Evolutionary conservation across 2,888 invertebrate species (phyloP).

Genomic region (Patella depressa): DNA sequence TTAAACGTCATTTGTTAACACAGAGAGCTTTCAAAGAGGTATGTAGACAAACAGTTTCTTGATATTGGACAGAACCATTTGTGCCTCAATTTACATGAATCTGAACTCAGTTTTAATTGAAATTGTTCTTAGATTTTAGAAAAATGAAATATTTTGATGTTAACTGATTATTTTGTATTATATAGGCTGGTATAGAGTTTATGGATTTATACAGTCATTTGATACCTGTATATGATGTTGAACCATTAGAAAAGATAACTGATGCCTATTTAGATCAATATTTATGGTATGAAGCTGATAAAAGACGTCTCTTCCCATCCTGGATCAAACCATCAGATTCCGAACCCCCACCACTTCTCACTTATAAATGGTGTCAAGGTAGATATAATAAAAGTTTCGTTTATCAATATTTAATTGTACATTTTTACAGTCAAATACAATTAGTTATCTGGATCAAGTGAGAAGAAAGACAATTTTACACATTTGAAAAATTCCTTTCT

Average conservation of each 20-base stretch:
- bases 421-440: too few relatives aligned
- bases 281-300: constrained; percentile 98
- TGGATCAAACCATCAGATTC: constrained; percentile 99
- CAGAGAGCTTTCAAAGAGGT: constrained; percentile 99
- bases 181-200: constrained; percentile 96
- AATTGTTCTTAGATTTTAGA: too few relatives aligned
- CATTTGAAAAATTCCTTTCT: too few relatives aligned
- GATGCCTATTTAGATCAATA: constrained; percentile 99
- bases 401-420: too few relatives aligned
- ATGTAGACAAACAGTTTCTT: constrained; percentile 33
- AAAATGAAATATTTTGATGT: too few relatives aligned
- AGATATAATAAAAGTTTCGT: constrained; percentile 26
- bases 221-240: constrained; percentile 99
- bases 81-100: neutral
- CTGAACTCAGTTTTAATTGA: neutral
- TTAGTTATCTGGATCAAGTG: too few relatives aligned
- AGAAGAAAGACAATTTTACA: too few relatives aligned
- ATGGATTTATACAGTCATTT: constrained; percentile 99
- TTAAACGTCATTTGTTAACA: constrained; percentile 98
- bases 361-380: constrained; percentile 99
- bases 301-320: constrained; percentile 93
- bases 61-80: too few relatives aligned
- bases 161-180: neutral
- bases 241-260: constrained; percentile 98
- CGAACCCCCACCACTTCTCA: constrained; percentile 85